phyloP scores from a whole-genome alignment of 2,797 vertebrate species.

The Eurystomus glaucurus region DNA sequence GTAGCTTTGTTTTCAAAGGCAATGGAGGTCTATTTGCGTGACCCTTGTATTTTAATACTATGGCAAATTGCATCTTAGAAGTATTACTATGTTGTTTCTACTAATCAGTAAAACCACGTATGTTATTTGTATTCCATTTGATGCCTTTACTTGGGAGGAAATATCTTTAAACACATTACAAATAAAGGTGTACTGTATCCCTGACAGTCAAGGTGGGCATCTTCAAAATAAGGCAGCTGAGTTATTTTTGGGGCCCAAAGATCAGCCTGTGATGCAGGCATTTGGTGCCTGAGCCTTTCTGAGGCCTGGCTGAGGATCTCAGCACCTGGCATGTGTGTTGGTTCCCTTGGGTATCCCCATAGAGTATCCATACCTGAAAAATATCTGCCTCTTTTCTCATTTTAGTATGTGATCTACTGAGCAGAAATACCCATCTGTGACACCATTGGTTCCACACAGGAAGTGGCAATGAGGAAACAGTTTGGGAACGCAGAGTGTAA shows the following conservation, averaged over 20 bases:
- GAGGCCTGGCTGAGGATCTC: background rate
- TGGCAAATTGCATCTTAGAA: background rate
- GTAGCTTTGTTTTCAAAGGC: slow-evolving; percentile 60
- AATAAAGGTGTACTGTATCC: background rate
- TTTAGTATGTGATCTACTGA: fast-evolving
- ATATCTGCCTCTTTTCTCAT: fast-evolving
- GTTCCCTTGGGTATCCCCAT: background rate
- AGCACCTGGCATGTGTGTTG: fast-evolving
- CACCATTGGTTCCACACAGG: background rate
- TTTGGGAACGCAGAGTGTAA: fast-evolving
- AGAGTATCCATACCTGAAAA: background rate
- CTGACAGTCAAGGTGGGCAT: background rate
- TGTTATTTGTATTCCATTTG: background rate
- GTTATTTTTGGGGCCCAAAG: background rate
- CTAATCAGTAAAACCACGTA: background rate
- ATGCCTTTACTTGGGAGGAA: background rate
- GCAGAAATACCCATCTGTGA: background rate
- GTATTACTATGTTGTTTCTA: background rate
- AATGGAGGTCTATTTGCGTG: slow-evolving; percentile 38
- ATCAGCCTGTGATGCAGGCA: background rate
- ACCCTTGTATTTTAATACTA: background rate
- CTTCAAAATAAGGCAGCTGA: background rate
- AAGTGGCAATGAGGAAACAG: background rate
- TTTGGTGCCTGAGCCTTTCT: background rate
- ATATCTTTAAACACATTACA: background rate